phyloP scores from a whole-genome alignment of 2,113 vertebrate species.

The Tragelaphus strepsiceros region DNA sequence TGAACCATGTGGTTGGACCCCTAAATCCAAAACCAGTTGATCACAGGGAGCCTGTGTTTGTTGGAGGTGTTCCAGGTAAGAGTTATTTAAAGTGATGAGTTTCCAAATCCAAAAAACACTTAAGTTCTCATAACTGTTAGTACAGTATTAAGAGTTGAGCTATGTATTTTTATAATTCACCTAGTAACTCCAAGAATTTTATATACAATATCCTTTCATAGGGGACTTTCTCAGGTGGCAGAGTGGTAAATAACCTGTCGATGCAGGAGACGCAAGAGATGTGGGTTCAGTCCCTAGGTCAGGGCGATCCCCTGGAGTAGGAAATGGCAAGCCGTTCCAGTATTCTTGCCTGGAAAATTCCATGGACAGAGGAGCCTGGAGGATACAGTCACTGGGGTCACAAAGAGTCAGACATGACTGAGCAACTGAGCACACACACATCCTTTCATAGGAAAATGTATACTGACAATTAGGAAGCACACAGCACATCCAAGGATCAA shows the following conservation, averaged over 20 bases:
- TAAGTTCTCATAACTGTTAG: background rate
- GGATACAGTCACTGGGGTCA: background rate
- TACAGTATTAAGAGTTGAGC: background rate
- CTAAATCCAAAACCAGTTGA: conserved; percentile 80
- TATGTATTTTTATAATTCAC: background rate
- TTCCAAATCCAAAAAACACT: background rate
- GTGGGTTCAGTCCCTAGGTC: background rate
- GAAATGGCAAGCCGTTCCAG: background rate
- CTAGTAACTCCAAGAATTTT: background rate
- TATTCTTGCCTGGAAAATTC: background rate
- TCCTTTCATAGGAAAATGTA: background rate
- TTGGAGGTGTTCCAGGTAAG: conserved; percentile 94
- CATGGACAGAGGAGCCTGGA: background rate
- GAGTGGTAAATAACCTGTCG: background rate
- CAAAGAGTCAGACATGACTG: background rate
- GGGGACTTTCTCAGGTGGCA: background rate
- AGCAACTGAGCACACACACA: background rate
- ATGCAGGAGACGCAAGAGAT: background rate
- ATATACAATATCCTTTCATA: background rate
- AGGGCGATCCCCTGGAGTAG: background rate
- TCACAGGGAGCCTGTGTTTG: conserved; percentile 86
- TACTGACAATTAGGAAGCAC: background rate
- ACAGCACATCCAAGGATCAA: background rate
- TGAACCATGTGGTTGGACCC: conserved; percentile 89
- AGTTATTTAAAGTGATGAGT: background rate